A percentile compares a stretch with the other conserved stretches of the same genome.
phyloP scores from a whole-genome alignment of 2,113 vertebrate genomes.

The Okapia johnstoni region DNA sequence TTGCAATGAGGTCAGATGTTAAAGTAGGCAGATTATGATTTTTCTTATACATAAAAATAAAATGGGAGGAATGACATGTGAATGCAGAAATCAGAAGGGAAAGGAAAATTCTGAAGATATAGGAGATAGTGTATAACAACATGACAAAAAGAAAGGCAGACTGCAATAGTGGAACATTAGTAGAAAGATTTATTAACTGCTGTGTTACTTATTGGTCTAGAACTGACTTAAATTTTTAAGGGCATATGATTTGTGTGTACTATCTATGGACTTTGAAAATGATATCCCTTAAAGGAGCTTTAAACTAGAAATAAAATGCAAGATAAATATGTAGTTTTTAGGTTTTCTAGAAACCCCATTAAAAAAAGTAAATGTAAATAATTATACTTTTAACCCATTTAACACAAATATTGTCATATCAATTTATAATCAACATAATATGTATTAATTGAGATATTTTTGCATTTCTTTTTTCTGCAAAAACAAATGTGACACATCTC shows the following conservation, averaged over 20 bases:
- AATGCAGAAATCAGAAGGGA: not conserved
- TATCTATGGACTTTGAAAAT: not conserved
- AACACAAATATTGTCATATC: not conserved
- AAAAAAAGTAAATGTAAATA: not conserved
- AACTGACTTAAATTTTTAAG: not conserved
- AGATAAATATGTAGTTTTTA: not conserved
- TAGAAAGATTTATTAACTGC: not conserved
- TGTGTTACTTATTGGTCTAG: not conserved
- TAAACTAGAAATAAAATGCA: not conserved
- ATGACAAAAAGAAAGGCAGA: not conserved
- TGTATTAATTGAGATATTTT: not conserved
- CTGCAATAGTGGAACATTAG: not conserved
- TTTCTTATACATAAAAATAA: not conserved
- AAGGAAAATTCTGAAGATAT: not conserved
- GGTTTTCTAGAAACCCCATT: not conserved
- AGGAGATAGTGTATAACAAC: not conserved
- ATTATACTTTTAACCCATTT: not conserved
- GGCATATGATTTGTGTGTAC: not conserved
- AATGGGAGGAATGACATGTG: not conserved
- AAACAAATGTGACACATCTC: not conserved
- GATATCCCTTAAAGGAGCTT: not conserved
- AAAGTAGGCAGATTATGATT: not conserved
- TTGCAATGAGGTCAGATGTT: not conserved
- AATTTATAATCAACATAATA: not conserved
- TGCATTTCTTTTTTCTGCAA: not conserved